These are phyloP conservation scores for Caenorhabditis sp. DNA, from an alignment of 2,888 invertebrate genomes.

Conservation along the genomic window DNA sequence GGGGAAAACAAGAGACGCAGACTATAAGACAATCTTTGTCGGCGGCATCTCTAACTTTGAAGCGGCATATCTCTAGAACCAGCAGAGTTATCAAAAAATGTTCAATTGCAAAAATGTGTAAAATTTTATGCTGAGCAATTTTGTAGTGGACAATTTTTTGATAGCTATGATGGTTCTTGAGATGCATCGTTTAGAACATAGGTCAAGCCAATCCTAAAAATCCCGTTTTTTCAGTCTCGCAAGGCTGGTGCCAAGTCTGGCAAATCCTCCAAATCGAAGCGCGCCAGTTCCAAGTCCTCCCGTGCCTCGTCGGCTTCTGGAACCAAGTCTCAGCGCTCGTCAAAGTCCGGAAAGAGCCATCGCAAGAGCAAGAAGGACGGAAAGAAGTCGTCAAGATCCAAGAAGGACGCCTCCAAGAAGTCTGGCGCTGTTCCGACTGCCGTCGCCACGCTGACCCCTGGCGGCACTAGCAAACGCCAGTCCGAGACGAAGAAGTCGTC, in stretches of 20 bases:
- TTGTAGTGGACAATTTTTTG: too few relatives aligned
- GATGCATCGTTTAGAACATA: too few relatives aligned
- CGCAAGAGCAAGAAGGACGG: not conserved
- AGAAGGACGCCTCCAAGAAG: not conserved
- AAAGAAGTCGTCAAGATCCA: constrained; percentile 15
- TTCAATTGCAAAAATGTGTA: too few relatives aligned
- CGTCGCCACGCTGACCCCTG: too few relatives aligned
- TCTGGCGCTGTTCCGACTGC: too few relatives aligned
- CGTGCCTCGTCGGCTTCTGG: constrained; percentile 16
- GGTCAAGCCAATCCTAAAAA: not conserved
- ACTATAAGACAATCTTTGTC: too few relatives aligned
- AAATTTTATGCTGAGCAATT: too few relatives aligned
- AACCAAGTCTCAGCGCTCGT: constrained; percentile 23
- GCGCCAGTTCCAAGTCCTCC: constrained; percentile 23
- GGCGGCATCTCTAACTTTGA: too few relatives aligned
- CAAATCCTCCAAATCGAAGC: constrained; percentile 43
- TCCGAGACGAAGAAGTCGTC: constrained; percentile 4
- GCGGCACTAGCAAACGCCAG: not conserved
- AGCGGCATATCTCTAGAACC: too few relatives aligned
- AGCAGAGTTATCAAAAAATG: too few relatives aligned
- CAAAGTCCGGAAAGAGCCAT: constrained; percentile 8
- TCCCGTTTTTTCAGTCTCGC: constrained; percentile 24
- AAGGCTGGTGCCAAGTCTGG: constrained; percentile 10
- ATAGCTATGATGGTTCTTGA: not conserved
- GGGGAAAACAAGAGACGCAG: too few relatives aligned